Evolutionary conservation across 2,113 vertebrate species (phyloP).

Genomic region (Ciconia stormi): DNA sequence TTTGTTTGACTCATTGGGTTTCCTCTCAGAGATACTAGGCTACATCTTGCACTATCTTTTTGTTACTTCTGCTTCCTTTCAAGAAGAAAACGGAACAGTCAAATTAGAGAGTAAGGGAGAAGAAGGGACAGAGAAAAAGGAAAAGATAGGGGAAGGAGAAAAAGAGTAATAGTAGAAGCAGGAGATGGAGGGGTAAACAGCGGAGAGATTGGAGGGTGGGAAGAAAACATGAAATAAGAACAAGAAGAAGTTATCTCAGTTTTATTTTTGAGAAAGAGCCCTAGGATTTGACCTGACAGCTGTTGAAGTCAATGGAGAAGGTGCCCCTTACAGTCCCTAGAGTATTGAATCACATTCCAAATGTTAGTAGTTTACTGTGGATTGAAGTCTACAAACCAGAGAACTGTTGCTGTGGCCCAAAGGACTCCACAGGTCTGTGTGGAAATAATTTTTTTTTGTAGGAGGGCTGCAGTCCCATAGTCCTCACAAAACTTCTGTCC

Average conservation of each 20-base stretch:
- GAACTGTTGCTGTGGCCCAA: not conserved
- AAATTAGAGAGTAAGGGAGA: not conserved
- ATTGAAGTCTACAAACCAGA: not conserved
- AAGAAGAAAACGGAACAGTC: not conserved
- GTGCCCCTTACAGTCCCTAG: not conserved
- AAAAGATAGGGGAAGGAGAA: not conserved
- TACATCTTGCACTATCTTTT: not conserved
- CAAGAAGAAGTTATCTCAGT: not conserved
- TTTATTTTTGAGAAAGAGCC: not conserved
- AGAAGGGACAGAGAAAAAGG: not conserved
- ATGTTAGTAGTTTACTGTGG: not conserved
- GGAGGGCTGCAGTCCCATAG: not conserved
- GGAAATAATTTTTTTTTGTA: not conserved
- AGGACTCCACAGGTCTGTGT: not conserved
- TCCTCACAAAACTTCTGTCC: not conserved
- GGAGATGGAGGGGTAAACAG: not conserved
- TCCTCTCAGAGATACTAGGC: not conserved
- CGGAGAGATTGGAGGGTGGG: not conserved
- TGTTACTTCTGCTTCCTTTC: constrained; percentile 24
- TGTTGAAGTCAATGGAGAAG: not conserved
- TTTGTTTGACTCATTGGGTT: not conserved
- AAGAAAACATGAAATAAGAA: not conserved
- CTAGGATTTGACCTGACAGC: not conserved
- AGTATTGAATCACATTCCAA: not conserved
- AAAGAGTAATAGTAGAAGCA: not conserved